Evolutionary conservation across 2,888 invertebrate genomes (phyloP).

Genomic region (Melinaea marsaeus): DNA sequence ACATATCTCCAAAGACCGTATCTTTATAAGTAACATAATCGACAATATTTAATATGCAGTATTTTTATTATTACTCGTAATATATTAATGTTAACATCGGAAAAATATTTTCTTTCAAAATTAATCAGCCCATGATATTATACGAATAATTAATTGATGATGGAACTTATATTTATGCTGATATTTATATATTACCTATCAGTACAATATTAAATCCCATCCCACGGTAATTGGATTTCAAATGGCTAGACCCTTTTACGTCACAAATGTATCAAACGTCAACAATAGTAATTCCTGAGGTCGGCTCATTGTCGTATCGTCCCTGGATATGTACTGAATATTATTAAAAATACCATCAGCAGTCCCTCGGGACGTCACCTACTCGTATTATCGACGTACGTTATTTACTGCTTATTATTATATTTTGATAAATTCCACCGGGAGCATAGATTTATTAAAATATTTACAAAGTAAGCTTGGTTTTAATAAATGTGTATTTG

Average conservation of each 20-base stretch:
- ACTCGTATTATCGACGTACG: constrained; percentile 15
- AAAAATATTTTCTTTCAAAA: too few species aligned
- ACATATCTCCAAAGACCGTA: too few species aligned
- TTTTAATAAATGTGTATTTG: too few species aligned
- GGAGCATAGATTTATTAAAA: too few species aligned
- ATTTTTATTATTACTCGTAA: too few species aligned
- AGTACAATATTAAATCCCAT: constrained; percentile 11
- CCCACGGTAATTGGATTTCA: constrained; percentile 13
- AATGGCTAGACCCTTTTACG: constrained; percentile 11
- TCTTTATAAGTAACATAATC: too few species aligned
- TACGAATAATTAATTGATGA: too few species aligned
- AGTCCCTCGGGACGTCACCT: constrained; percentile 14
- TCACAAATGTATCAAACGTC: constrained; percentile 26
- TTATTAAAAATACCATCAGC: constrained; percentile 28
- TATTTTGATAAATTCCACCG: neutral
- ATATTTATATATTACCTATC: neutral
- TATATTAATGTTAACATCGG: too few species aligned
- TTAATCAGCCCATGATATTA: too few species aligned
- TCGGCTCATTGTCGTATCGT: constrained; percentile 24
- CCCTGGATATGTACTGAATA: constrained; percentile 20
- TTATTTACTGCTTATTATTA: constrained; percentile 17
- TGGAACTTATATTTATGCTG: too few species aligned
- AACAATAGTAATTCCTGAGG: constrained; percentile 27
- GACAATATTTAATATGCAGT: too few species aligned
- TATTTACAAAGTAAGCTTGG: too few species aligned